Base-by-base conservation (phyloP, 2,797 vertebrate genomes). In the Sebastiscus tertius region DNA sequence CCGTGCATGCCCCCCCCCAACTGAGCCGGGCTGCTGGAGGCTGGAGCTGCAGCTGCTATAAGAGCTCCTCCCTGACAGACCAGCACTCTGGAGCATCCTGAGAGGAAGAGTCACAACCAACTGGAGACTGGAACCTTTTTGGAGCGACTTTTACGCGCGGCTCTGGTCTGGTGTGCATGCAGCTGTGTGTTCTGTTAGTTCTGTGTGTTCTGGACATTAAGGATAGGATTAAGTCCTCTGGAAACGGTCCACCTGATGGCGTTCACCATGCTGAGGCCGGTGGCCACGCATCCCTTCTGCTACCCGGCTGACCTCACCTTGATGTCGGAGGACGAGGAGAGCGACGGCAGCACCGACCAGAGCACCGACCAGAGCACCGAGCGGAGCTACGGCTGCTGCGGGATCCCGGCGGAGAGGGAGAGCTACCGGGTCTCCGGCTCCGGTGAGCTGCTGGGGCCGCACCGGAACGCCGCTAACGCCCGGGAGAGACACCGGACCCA, bases 401-500 rank as follows among this genome's bases (percentile, higher is more conserved):
- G 94, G 76, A 90, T 90, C 2, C 68, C 74, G 24, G 36, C 36
- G 36, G 36, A 39, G 36, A 71, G 87, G 24, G 94, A 93, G 63
- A 79, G 88, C 24, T 91, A 89, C 83, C 90, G 82, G 87, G 82
- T 89, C 66, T 83, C 92, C 16, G 83, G 94, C 5, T 79, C 80
- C 6, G 80, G 81, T 75, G 8, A 8, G 16, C 6, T 20, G 7
- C 96, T 96, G 75, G 96, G 97, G 81, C 95, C 96, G 69, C 97
- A 97, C 89, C 88, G 97, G 56, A 97, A 97, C 79, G 96, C 96
- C 3, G 97, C 97, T 26, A 98, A 98, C 83, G 97, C 97, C 4
- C 84, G 97, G 75, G 97, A 98, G 91, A 77, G 97, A 68, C 96
- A 97, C 94, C 95, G 97, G 90, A 97, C 97, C 61, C 97, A 97